Base-by-base conservation (phyloP, 2,113 vertebrate genomes). In the Cichladusa arquata region DNA sequence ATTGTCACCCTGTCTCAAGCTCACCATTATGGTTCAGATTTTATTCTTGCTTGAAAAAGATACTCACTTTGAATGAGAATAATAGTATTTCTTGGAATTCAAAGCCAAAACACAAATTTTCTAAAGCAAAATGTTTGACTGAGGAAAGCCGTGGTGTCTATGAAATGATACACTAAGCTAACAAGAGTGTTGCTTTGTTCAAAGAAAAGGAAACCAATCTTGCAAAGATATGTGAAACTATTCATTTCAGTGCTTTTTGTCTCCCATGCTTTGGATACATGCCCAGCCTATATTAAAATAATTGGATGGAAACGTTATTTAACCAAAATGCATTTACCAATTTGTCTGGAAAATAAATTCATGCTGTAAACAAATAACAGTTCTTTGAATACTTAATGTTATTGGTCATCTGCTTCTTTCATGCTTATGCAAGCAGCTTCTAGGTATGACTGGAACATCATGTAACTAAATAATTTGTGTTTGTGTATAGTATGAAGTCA, bases 201-300 rank as follows among this genome's bases (percentile, higher is more conserved):
- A 77, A 91, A 96, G 83, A 96, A 95, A 88, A 82, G 76, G 79
- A 97, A 97, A 81, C 24, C 16, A 54, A 3, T 81, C 61, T 54
- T 97, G 60, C 58, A 90, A 89, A 97, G 58, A 80, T 96, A 84
- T 67, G 33, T 81, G 69, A 96, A 97, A 91, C 47, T 9, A 58
- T 91, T 70, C 3, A 44, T 95, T 91, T 93, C 77, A 71, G 72
- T 70, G 34, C 79, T 71, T 19, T 33, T 90, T 94, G 66, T 86
- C 34, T 95, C 69, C 33, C 33, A 8, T 87, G 22, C 73, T 94
- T 92, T 95, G 81, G 47, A 33, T 92, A 47, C 12, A 33, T 96
- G 28, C 44, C 61, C 23, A 73, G 14, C 18, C 42, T 15, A 14
- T 86, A 86, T 91, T 80, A 71, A 97, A 97, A 88, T 86, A 47